Percentiles rank a stretch among this genome's conserved stretches.
These are phyloP conservation scores for Crenichthys baileyi DNA, from an alignment of 2,797 vertebrate genomes.

Conservation along the genomic window DNA sequence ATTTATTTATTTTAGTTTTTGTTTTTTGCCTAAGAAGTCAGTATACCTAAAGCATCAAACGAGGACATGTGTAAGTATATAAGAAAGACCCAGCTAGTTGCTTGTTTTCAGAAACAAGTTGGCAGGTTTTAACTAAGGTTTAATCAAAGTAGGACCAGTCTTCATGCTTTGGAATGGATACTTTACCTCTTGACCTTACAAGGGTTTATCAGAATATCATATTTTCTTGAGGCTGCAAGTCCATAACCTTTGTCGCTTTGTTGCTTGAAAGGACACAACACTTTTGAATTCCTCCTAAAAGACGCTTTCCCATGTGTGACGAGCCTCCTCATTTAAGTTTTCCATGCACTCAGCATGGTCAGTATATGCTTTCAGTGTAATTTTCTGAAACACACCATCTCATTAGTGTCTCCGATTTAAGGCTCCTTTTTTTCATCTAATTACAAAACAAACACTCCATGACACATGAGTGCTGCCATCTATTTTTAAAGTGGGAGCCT, in stretches of 20 bases:
- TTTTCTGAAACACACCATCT: neutral
- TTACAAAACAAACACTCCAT: conserved; percentile 1
- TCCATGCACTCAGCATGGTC: neutral
- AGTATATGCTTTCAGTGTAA: conserved; percentile 10
- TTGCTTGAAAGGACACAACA: neutral
- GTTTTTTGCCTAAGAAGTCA: too few relatives aligned
- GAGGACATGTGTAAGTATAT: too few relatives aligned
- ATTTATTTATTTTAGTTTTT: too few relatives aligned
- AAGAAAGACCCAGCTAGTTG: too few relatives aligned
- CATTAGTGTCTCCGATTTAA: neutral
- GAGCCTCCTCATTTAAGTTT: conserved; percentile 1
- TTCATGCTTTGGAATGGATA: neutral
- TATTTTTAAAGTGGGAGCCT: conserved; percentile 36
- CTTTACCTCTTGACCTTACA: neutral
- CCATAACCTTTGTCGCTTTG: conserved; percentile 1
- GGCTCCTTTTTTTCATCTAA: neutral
- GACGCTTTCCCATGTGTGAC: neutral
- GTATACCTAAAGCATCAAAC: too few relatives aligned
- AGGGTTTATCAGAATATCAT: neutral
- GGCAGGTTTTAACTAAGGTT: neutral
- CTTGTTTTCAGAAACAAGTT: too few relatives aligned
- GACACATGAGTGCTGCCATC: conserved; percentile 6
- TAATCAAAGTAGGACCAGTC: neutral
- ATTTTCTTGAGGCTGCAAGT: neutral
- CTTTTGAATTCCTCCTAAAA: neutral